Evolutionary conservation across 2,888 invertebrate genomes (phyloP), one percentile per base, ranked within the genome.

Genomic region (Eilema sororculum): DNA sequence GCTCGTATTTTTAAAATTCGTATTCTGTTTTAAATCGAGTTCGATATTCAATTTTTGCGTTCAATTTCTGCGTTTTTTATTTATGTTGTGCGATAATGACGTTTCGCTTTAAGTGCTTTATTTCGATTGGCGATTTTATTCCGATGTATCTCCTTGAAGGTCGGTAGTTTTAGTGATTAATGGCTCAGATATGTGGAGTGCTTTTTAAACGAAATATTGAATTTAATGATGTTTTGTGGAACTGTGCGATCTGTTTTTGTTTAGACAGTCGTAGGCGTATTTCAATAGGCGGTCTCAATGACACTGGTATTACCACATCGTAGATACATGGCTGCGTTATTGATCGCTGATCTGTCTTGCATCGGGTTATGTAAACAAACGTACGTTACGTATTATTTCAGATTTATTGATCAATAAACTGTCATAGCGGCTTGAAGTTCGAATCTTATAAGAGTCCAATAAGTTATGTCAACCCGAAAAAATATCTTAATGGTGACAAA

Each of bases 61-160:
- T 95, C 94, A 94, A 93, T 94, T 94, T 92, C 91, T 87, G 88
- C 88, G 88, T 91, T 92, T 93, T 94, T 95, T 95, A 94, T 95
- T 94, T 95, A 94, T 94, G 94, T 93, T 93, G 92, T 92, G 94
- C 94, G 95, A 95, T 95, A 95, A 94, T 95, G 95, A 95, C 94
- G 94, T 95, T 95, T 94, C 94, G 93, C 93, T 87, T 95, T 95
- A 95, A 95, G 95, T 95, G 95, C 94, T 95, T 95, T 94, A 95
- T 95, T 95, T 93, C 95, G 94, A 95, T 94, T 94, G 94, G 90
- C 93, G 94, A 95, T 94, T 94, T 95, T 94, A 94, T 94, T 93
- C 92, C 93, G 94, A 94, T 94, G 94, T 93, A 86, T 92, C 92
- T 90, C 86, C 93, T 91, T 91, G 94, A 94, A 94, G 94, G 94